Evolutionary conservation across 2,888 invertebrate genomes (phyloP).

Genomic region (Linyphia triangularis): DNA sequence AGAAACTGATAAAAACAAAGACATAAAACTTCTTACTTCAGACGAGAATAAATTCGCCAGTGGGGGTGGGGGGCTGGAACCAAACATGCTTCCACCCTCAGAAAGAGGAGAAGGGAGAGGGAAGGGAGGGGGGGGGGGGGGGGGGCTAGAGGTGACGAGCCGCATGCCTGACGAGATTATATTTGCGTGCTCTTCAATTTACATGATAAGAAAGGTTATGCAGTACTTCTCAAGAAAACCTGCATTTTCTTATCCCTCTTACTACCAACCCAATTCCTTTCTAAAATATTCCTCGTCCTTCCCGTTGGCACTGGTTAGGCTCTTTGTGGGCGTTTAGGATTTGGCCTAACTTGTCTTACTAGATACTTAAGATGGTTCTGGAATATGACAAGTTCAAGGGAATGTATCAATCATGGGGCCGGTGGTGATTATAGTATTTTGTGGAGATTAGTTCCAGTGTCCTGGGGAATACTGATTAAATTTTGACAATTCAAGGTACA

Average conservation of each 20-base stretch:
- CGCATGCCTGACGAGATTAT: slow-evolving; percentile 42
- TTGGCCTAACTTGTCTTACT: not conserved
- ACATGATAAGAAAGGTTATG: slow-evolving; percentile 44
- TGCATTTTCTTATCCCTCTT: not conserved
- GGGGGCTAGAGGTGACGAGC: not conserved
- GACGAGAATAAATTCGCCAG: not conserved
- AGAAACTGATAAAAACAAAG: slow-evolving; percentile 25
- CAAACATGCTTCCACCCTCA: not conserved
- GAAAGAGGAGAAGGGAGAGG: not conserved
- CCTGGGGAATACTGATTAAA: too few relatives aligned
- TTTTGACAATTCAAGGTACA: too few relatives aligned
- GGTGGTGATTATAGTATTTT: too few relatives aligned
- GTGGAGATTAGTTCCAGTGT: not conserved
- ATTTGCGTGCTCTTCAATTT: slow-evolving; percentile 29
- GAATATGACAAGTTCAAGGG: not conserved
- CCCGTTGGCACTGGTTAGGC: too few relatives aligned
- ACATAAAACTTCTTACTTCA: not conserved
- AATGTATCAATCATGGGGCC: not conserved
- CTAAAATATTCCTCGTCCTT: not conserved
- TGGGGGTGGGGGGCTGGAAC: not conserved
- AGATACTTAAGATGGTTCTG: not conserved
- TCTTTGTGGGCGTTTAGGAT: not conserved
- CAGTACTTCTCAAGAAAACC: slow-evolving; percentile 23
- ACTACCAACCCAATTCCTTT: slow-evolving; percentile 4
- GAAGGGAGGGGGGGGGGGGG: not conserved